Conservation (phyloP, 2,113 vertebrate genomes). For the Otus sunia region DNA sequence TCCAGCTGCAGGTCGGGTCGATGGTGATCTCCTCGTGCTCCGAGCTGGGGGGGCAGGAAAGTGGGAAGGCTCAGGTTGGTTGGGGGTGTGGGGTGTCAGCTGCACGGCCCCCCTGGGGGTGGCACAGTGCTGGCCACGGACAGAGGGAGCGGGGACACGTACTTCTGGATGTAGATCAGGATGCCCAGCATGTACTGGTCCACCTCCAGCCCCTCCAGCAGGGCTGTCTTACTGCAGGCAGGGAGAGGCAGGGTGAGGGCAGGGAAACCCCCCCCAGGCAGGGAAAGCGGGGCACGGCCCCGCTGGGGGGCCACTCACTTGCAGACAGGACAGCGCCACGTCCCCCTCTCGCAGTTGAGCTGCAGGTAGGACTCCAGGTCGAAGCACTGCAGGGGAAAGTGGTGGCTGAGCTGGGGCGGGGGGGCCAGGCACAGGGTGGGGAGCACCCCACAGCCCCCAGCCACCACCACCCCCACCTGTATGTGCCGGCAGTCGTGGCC, state of each 20-base stretch:
- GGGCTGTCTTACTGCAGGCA: slow-evolving; percentile 87
- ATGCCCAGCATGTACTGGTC: slow-evolving; percentile 98
- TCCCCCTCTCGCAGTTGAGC: slow-evolving; percentile 82
- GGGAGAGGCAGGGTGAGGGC: not conserved
- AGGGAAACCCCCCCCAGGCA: not conserved
- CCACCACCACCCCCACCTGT: slow-evolving; percentile 75
- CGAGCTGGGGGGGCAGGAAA: slow-evolving; percentile 69
- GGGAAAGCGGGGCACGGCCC: not conserved
- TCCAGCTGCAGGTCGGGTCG: slow-evolving; percentile 93
- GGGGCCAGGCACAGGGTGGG: fast-evolving
- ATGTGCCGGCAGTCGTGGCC: slow-evolving; percentile 95
- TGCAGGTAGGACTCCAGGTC: slow-evolving; percentile 89
- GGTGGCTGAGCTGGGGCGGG: too few relatives aligned
- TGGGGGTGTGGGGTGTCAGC: fast-evolving
- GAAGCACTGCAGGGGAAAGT: slow-evolving; percentile 76
- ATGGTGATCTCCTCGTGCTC: slow-evolving; percentile 98
- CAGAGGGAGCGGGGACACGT: not conserved
- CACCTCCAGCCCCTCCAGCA: slow-evolving; percentile 93
- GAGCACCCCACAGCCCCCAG: too few relatives aligned
- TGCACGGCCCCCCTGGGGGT: not conserved
- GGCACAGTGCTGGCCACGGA: not conserved
- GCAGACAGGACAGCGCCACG: slow-evolving; percentile 85
- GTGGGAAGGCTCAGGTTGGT: fast-evolving
- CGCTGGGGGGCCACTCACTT: slow-evolving; percentile 52
- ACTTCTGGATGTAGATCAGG: slow-evolving; percentile 95